Evolutionary conservation across 2,888 invertebrate species (phyloP).

Genomic region (Drosophila affinis): DNA sequence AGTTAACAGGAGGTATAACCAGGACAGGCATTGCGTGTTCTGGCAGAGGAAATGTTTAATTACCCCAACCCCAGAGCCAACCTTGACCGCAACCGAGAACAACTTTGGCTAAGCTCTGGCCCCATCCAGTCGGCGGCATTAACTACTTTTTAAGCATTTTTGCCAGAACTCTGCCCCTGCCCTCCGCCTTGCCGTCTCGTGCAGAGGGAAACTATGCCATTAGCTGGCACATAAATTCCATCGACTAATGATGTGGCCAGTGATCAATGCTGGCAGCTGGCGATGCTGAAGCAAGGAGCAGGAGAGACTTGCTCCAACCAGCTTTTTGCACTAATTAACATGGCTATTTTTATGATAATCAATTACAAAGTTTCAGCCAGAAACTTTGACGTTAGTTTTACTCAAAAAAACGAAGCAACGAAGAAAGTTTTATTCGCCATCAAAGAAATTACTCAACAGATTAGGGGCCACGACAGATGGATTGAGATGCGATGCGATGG

Average conservation of each 20-base stretch:
- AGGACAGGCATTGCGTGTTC: background rate
- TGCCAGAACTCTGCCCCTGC: background rate
- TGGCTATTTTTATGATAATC: conserved; percentile 69
- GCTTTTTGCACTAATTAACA: conserved; percentile 63
- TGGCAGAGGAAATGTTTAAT: background rate
- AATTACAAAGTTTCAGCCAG: conserved; percentile 69
- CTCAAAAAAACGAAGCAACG: conserved; percentile 16
- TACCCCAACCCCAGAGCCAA: background rate
- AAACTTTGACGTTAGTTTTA: conserved; percentile 53
- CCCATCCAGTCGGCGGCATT: conserved; percentile 9
- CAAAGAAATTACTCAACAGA: conserved; percentile 64
- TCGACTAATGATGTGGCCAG: conserved; percentile 61
- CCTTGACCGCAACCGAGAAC: background rate
- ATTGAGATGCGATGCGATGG: conserved; percentile 32
- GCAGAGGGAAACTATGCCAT: conserved; percentile 60
- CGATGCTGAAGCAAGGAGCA: background rate
- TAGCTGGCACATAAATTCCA: conserved; percentile 56
- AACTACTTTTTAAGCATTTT: conserved; percentile 34
- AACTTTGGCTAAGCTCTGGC: conserved; percentile 19
- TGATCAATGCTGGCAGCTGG: conserved; percentile 38
- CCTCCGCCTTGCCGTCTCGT: too few species aligned
- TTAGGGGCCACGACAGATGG: conserved; percentile 20
- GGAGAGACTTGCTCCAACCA: conserved; percentile 10
- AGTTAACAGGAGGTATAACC: background rate
- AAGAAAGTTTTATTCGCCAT: conserved; percentile 51